Evolutionary conservation across 1,140 invertebrate genomes (phyloP).

Genomic region (Rhyzopertha dominica): DNA sequence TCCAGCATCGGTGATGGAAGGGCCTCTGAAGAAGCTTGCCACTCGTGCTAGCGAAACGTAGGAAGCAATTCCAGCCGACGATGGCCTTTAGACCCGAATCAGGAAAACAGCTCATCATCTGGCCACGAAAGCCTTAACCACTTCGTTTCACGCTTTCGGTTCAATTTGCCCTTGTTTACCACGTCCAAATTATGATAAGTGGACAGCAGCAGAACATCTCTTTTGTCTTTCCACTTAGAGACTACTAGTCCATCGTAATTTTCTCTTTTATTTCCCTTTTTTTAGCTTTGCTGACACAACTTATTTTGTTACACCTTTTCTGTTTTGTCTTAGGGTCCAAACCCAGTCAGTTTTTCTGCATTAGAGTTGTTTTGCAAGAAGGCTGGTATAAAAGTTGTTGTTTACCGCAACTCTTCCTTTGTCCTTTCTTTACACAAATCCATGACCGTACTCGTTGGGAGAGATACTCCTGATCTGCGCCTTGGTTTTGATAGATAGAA

Average conservation of each 20-base stretch:
- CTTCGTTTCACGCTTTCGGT: too few species aligned
- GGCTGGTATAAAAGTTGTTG: background rate
- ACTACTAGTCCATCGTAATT: slow-evolving; percentile 42
- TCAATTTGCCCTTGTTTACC: too few species aligned
- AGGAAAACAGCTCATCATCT: too few species aligned
- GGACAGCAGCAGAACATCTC: slow-evolving; percentile 43
- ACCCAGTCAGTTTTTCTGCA: slow-evolving; percentile 43
- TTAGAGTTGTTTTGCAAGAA: slow-evolving; percentile 40
- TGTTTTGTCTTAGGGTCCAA: slow-evolving; percentile 43
- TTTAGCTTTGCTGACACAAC: slow-evolving; percentile 40
- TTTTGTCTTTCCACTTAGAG: slow-evolving; percentile 44
- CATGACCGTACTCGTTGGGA: slow-evolving; percentile 1
- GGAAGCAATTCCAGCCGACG: too few species aligned
- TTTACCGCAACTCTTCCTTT: slow-evolving; percentile 15
- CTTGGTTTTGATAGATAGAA: slow-evolving; percentile 33
- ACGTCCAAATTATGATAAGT: slow-evolving; percentile 39
- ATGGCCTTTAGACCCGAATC: too few species aligned
- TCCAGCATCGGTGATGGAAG: too few species aligned
- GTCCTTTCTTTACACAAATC: too few species aligned
- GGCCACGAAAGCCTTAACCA: too few species aligned
- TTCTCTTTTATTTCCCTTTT: slow-evolving; percentile 37
- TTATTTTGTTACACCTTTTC: slow-evolving; percentile 37
- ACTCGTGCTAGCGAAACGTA: too few species aligned
- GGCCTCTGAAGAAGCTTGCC: too few species aligned
- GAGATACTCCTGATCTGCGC: background rate